A percentile compares a stretch with the other conserved stretches of the same genome.
These are phyloP conservation scores for Aspidiotus rigidus DNA, from an alignment of 2,888 invertebrate species.

Conservation along the genomic window DNA sequence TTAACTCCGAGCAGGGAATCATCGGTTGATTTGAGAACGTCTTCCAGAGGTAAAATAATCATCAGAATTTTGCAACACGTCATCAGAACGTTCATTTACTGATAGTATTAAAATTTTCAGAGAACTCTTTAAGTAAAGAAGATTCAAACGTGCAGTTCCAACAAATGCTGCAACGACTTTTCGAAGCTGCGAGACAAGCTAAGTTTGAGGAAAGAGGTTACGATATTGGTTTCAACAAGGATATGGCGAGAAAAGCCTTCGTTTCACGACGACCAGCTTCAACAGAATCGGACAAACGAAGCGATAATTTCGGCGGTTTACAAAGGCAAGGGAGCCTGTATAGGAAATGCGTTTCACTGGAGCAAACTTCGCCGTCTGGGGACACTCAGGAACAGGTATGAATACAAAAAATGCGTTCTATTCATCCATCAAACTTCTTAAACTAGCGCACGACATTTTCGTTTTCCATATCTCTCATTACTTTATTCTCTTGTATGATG, in stretches of 20 bases:
- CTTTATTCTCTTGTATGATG: background rate
- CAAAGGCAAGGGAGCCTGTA: slow-evolving; percentile 49
- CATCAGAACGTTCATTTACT: background rate
- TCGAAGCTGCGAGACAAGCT: slow-evolving; percentile 21
- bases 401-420: too few species aligned
- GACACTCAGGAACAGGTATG: slow-evolving; percentile 23
- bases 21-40: slow-evolving; percentile 21
- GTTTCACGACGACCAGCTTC: slow-evolving; percentile 48
- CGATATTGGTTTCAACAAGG: slow-evolving; percentile 11
- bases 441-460: too few species aligned
- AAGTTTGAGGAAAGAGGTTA: slow-evolving; percentile 3
- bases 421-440: too few species aligned
- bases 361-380: slow-evolving; percentile 49
- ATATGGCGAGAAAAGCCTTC: slow-evolving; percentile 26
- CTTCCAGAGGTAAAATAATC: slow-evolving; percentile 14
- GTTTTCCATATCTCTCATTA: too few species aligned
- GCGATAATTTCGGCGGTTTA: slow-evolving; percentile 41
- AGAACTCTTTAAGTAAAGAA: slow-evolving; percentile 27
- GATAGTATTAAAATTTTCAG: background rate
- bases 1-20: slow-evolving; percentile 22
- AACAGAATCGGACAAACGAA: slow-evolving; percentile 55
- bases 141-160: slow-evolving; percentile 4
- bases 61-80: background rate
- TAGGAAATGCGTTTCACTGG: slow-evolving; percentile 61
- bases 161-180: slow-evolving; percentile 19